A percentile compares a stretch with the other conserved stretches of the same genome.
Conservation (phyloP, 1,140 invertebrate species). For the Gryon sp. region DNA sequence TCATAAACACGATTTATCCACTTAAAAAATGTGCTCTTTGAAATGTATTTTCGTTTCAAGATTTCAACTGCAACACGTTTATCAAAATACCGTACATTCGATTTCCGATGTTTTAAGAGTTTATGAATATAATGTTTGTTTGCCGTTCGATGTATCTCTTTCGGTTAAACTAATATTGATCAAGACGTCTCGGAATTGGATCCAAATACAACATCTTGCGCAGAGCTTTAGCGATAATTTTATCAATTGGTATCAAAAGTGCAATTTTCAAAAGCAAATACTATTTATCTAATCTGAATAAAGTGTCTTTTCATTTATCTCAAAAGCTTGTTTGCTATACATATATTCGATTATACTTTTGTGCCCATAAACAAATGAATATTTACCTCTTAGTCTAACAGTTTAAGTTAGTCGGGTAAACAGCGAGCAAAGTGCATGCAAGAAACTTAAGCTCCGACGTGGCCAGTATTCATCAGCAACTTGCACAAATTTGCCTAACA, state of each 20-base stretch:
- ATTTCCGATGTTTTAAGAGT: constrained; percentile 21
- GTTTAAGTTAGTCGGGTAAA: constrained; percentile 14
- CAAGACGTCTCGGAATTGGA: constrained; percentile 6
- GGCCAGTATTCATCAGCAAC: constrained; percentile 12
- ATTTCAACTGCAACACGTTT: no score
- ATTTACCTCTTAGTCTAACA: constrained; percentile 7
- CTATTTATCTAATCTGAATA: no score
- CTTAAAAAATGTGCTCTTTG: no score
- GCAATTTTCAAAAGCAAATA: no score
- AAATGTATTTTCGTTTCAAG: no score
- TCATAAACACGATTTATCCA: no score
- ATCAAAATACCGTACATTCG: constrained; percentile 32
- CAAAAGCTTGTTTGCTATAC: no score
- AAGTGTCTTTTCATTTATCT: no score
- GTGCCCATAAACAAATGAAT: constrained; percentile 1
- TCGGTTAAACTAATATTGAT: constrained; percentile 25
- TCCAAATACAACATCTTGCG: no score
- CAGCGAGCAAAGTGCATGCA: background rate
- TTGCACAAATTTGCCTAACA: constrained; percentile 26
- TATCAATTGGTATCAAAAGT: no score
- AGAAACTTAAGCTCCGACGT: background rate
- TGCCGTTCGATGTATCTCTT: constrained; percentile 1
- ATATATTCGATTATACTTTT: no score
- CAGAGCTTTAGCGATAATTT: no score
- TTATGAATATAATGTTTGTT: constrained; percentile 44